Base-by-base conservation (phyloP, 1,140 invertebrate genomes). In the Drosophila nasuta region DNA sequence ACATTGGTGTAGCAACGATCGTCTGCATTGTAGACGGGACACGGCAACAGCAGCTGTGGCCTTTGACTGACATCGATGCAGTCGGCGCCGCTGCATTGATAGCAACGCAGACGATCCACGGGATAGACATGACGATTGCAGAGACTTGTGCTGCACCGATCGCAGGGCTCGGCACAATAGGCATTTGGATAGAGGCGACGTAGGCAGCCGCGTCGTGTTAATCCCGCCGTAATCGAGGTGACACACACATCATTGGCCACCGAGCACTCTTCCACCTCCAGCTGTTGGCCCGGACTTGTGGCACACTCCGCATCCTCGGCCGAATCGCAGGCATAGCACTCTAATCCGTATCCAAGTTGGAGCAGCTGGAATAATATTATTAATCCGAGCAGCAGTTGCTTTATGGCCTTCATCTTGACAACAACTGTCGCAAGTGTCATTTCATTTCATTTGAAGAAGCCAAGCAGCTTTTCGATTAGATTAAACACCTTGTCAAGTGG, bases 1-100 rank as follows among this genome's bases (percentile, higher is more conserved):
- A 91, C 65, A 33, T 91, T 91, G 7, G 91, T 91, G 46, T 82
- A 92, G 60, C 91, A 92, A 3, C 90, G 70, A 80, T 92, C 91
- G 2, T 70, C 60, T 7, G 66, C 68, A 11, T 56, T 52, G 41
- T 91, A 91, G 5, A 91, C 6, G 0, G 86, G 86, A 33, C 91
- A 92, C 6, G 91, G 86, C 13, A 87, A 38, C 49, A 91, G 35
- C 2, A 77, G 41, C 1, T 85, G 57, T 6, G 78, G 81, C 5
- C 58, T 52, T 1, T 43, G 38, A 0, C 66, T 45, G 10, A 91
- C 90, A 75, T 91, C 77, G 41, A 91, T 88, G 57, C 90, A 91
- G 0, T 63, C 33, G 3, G 82, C 13, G 0, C 91, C 91, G 45
- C 17, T 75, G 72, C 91, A 92, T 51, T 92, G 91, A 67, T 91